A percentile compares a stretch with the other conserved stretches of the same genome.
These are phyloP conservation scores for Myioborus miniatus DNA, from an alignment of 2,797 vertebrate species.

Conservation along the genomic window DNA sequence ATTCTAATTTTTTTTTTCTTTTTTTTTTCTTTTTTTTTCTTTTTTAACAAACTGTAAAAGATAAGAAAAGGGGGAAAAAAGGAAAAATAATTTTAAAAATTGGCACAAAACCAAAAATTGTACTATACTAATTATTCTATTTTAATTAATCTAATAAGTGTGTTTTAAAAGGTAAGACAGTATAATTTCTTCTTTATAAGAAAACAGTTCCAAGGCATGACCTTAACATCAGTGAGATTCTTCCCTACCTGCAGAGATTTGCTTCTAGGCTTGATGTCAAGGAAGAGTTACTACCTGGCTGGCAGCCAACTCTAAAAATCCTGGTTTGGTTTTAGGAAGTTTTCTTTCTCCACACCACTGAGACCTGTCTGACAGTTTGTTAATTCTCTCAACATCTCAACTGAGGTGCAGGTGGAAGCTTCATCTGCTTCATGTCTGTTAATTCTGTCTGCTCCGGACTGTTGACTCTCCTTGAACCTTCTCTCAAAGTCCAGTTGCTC, in stretches of 20 bases:
- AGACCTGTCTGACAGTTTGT: background rate
- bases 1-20: accelerated
- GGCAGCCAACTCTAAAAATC: background rate
- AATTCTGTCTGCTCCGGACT: background rate
- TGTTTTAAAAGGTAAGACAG: background rate
- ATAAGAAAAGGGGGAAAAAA: accelerated
- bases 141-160: background rate
- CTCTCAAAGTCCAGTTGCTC: background rate
- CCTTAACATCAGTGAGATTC: background rate
- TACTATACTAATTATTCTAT: background rate
- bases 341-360: background rate
- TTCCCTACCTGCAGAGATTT: background rate
- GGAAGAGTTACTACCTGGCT: background rate
- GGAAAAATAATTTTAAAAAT: no score
- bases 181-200: background rate
- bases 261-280: background rate
- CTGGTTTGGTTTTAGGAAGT: background rate
- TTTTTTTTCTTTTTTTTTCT: no score
- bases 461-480: background rate
- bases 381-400: background rate
- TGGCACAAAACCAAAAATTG: accelerated
- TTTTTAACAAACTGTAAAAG: background rate
- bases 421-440: background rate
- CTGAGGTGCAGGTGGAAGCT: background rate
- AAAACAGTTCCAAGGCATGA: background rate